Conservation (phyloP, 2,113 vertebrate species). For the Aleadryas rufinucha region DNA sequence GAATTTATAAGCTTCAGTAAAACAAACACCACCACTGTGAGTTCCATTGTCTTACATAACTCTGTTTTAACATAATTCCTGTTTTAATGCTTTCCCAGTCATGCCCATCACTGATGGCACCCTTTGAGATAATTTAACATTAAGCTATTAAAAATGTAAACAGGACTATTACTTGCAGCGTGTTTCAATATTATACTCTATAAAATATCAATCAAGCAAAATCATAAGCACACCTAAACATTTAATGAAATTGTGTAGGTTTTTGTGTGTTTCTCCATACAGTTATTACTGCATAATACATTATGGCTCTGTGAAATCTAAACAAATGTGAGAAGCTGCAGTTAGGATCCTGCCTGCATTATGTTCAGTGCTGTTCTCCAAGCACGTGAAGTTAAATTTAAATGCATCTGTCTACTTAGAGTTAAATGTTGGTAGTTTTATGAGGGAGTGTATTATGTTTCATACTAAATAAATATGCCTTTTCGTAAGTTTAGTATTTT, state of each 20-base stretch:
- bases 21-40: background rate
- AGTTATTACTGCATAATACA: background rate
- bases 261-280: background rate
- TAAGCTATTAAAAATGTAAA: background rate
- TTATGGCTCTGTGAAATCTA: background rate
- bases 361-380: background rate
- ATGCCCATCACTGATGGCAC: background rate
- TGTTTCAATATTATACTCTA: background rate
- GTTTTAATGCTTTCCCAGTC: background rate
- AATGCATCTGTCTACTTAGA: slow-evolving; percentile 14
- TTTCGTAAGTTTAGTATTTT: slow-evolving; percentile 23
- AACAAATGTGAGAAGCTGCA: background rate
- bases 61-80: background rate
- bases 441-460: slow-evolving; percentile 5
- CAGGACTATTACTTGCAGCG: background rate
- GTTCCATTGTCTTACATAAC: background rate
- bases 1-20: background rate
- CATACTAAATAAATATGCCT: background rate
- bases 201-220: background rate
- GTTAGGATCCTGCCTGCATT: slow-evolving; percentile 1
- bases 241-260: background rate
- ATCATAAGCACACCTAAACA: background rate
- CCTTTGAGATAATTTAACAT: background rate
- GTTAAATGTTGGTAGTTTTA: slow-evolving; percentile 16
- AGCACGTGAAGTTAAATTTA: slow-evolving; percentile 9